These are phyloP conservation scores for Neomonachus schauinslandi DNA, from an alignment of 2,113 vertebrate genomes.

Conservation along the genomic window DNA sequence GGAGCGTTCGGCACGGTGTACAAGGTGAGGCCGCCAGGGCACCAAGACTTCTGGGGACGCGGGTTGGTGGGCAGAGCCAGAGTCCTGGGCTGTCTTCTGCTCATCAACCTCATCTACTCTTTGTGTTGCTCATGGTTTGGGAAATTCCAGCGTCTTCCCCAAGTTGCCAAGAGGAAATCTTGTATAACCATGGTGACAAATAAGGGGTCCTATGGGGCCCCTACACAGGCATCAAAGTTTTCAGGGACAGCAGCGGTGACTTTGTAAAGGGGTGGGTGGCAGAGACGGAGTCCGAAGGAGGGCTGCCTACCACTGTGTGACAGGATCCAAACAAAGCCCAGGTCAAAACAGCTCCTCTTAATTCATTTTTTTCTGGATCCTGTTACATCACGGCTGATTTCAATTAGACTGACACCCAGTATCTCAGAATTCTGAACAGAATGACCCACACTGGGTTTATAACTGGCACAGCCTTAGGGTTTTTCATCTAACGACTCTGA, in stretches of 20 bases:
- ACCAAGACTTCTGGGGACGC: fast-evolving
- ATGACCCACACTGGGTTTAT: background rate
- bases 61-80: too few relatives aligned
- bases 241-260: fast-evolving
- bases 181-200: background rate
- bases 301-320: fast-evolving
- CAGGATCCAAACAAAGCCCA: background rate
- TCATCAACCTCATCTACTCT: background rate
- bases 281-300: background rate
- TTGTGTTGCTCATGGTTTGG: background rate
- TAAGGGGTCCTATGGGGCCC: background rate
- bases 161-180: background rate
- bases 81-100: too few relatives aligned
- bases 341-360: background rate
- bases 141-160: background rate
- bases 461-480: background rate
- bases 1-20: slow-evolving; percentile 97
- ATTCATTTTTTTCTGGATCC: too few relatives aligned
- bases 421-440: background rate
- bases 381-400: background rate
- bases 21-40: slow-evolving; percentile 86
- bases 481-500: background rate
- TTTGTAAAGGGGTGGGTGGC: too few relatives aligned
- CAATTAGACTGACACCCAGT: fast-evolving
- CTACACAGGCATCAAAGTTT: background rate